Conservation (phyloP, 2,113 vertebrate species). For the Monopterus albus region DNA sequence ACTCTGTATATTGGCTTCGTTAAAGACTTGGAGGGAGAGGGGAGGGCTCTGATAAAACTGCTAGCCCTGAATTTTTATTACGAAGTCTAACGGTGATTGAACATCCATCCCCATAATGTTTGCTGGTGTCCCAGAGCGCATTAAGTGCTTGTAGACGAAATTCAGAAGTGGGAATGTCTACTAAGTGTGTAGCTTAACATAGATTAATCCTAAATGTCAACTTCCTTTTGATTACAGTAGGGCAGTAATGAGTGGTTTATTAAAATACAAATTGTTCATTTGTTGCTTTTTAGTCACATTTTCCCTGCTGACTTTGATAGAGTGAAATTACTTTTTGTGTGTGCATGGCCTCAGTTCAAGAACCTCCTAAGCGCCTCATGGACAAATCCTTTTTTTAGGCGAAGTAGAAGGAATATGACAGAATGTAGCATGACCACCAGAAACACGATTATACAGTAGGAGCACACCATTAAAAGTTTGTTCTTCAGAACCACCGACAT, state of each 20-base stretch:
- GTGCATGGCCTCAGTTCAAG: slow-evolving; percentile 67
- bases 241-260: slow-evolving; percentile 55
- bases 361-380: slow-evolving; percentile 58
- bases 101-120: slow-evolving; percentile 42
- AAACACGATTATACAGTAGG: slow-evolving; percentile 58
- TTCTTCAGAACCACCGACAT: slow-evolving; percentile 53
- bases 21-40: slow-evolving; percentile 39
- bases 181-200: slow-evolving; percentile 58
- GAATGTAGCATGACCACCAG: slow-evolving; percentile 78
- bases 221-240: slow-evolving; percentile 60
- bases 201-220: slow-evolving; percentile 65
- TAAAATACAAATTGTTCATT: slow-evolving; percentile 47
- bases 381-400: slow-evolving; percentile 56
- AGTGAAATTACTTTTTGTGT: slow-evolving; percentile 59
- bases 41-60: slow-evolving; percentile 36
- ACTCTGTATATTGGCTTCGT: slow-evolving; percentile 58
- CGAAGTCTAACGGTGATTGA: slow-evolving; percentile 50
- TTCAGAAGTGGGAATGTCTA: slow-evolving; percentile 28
- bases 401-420: slow-evolving; percentile 49
- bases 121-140: slow-evolving; percentile 49
- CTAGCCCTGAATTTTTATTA: slow-evolving; percentile 42
- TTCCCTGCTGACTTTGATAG: slow-evolving; percentile 52
- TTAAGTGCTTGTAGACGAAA: slow-evolving; percentile 52
- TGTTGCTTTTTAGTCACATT: slow-evolving; percentile 48
- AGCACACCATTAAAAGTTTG: slow-evolving; percentile 58